A percentile compares a stretch with the other conserved stretches of the same genome.
Evolutionary conservation across 2,888 invertebrate species (phyloP).

Genomic region (Spilosoma lubricipeda): DNA sequence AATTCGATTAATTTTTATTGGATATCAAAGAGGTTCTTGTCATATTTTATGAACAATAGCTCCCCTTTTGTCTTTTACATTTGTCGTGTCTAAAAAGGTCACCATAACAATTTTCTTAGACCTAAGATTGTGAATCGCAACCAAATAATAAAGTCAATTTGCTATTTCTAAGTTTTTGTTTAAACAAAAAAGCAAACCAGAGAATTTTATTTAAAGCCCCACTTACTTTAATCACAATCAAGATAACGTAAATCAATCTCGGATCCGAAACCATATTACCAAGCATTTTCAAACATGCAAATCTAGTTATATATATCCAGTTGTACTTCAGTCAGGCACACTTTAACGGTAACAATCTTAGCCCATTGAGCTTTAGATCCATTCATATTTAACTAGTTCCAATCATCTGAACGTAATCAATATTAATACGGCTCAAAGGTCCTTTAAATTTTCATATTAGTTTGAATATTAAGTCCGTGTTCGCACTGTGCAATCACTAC

Average conservation of each 20-base stretch:
- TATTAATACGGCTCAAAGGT: conserved; percentile 38
- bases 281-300: conserved; percentile 23
- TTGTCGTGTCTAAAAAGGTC: too few relatives aligned
- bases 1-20: too few relatives aligned
- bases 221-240: background rate
- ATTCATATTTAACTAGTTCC: conserved; percentile 30
- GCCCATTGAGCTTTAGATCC: conserved; percentile 9
- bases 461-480: conserved; percentile 28
- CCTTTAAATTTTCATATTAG: conserved; percentile 30
- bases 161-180: background rate
- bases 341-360: conserved; percentile 12
- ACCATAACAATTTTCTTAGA: too few relatives aligned
- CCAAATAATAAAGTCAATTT: background rate
- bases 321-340: conserved; percentile 5
- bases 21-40: too few relatives aligned
- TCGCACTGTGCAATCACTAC: background rate
- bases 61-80: too few relatives aligned
- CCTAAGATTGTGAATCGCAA: background rate
- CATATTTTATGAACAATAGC: too few relatives aligned
- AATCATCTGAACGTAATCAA: conserved; percentile 33
- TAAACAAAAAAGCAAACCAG: background rate
- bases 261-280: conserved; percentile 2
- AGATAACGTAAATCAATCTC: conserved; percentile 13
- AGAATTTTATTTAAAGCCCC: background rate
- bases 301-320: conserved; percentile 21